phyloP scores from a whole-genome alignment of 2,113 vertebrate species.

The Polypterus senegalus region DNA sequence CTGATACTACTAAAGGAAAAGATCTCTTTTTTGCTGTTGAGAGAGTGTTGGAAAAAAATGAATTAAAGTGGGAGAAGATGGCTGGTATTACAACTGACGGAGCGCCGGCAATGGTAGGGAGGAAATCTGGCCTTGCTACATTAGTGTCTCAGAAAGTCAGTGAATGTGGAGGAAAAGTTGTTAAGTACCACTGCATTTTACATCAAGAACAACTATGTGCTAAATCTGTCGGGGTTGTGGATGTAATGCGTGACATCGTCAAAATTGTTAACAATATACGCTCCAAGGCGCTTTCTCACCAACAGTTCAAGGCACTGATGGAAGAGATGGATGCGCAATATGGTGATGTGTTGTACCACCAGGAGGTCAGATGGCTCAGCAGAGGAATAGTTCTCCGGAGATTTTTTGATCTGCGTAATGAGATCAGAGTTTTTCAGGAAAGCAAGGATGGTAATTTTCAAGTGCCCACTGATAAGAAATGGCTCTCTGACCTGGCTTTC shows the following conservation, averaged over 20 bases:
- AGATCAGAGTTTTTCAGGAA: constrained; percentile 8
- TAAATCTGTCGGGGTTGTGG: constrained; percentile 1
- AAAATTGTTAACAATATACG: constrained; percentile 1
- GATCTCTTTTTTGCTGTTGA: not conserved
- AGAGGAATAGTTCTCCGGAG: not conserved
- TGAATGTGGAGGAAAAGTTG: constrained; percentile 2
- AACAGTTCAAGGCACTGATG: no score
- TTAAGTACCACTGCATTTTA: not conserved
- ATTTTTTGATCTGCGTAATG: constrained; percentile 3
- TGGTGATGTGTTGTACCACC: constrained; percentile 5
- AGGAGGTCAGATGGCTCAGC: constrained; percentile 9
- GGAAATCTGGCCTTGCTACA: constrained; percentile 6
- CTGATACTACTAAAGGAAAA: constrained; percentile 1
- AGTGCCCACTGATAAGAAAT: constrained; percentile 5
- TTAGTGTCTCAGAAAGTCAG: not conserved
- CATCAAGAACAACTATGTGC: constrained; percentile 1
- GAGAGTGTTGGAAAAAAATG: constrained; percentile 2
- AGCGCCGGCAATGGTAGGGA: constrained; percentile 6
- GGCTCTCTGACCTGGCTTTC: constrained; percentile 9
- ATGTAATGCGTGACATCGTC: not conserved
- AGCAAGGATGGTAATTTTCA: constrained; percentile 5
- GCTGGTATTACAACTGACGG: constrained; percentile 3
- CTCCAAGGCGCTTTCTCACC: constrained; percentile 7
- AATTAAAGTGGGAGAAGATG: constrained; percentile 3
- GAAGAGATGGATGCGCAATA: constrained; percentile 4